A percentile compares a stretch with the other conserved stretches of the same genome.
Conservation (phyloP, 2,113 vertebrate genomes). For the Rhodinocichla rosea region DNA sequence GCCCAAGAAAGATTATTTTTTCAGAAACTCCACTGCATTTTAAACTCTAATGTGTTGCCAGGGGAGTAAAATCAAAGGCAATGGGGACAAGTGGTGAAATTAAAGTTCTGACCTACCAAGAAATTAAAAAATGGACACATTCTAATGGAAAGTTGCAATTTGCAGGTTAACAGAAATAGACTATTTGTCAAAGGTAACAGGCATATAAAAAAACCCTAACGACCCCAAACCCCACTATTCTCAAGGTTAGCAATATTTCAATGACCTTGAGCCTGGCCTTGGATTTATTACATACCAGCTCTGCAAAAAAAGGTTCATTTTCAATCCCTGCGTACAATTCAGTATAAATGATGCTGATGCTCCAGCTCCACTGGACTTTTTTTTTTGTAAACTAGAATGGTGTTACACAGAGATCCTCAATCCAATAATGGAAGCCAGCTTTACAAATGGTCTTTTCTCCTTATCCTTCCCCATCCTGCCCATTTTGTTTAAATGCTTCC, state of each 20-base stretch:
- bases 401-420: not conserved
- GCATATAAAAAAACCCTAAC: rapidly evolving
- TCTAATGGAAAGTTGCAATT: not conserved
- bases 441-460: not conserved
- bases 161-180: not conserved
- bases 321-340: not conserved
- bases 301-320: not conserved
- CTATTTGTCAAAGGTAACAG: not conserved
- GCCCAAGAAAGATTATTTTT: not conserved
- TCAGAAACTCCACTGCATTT: not conserved
- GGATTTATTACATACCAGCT: not conserved
- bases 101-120: not conserved
- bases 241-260: not conserved
- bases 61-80: not conserved
- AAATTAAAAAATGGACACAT: not conserved
- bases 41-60: not conserved
- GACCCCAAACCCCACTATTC: not conserved
- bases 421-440: not conserved
- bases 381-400: not conserved
- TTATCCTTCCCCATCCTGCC: not conserved
- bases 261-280: constrained; percentile 50
- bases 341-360: not conserved
- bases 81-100: not conserved
- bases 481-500: not conserved
- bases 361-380: not conserved